These are phyloP conservation scores for Chironomus riparius DNA, from an alignment of 2,888 invertebrate genomes.

Conservation along the genomic window DNA sequence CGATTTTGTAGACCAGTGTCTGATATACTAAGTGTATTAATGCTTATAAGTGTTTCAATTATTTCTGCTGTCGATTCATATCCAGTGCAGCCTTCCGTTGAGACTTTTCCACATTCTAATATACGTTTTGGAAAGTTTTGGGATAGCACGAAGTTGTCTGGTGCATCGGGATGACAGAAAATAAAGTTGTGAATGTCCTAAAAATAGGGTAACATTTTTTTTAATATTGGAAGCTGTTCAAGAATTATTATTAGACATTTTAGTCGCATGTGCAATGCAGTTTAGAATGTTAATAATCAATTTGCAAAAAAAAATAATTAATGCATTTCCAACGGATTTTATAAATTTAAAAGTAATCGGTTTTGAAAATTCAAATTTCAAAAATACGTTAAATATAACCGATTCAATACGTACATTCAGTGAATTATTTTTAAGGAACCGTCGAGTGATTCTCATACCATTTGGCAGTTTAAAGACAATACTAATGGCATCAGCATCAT, in stretches of 20 bases:
- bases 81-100: not conserved
- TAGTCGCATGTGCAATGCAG: too few relatives aligned
- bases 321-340: not conserved
- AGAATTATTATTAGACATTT: not conserved
- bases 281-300: too few relatives aligned
- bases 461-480: slow-evolving; percentile 86
- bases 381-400: too few relatives aligned
- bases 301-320: too few relatives aligned
- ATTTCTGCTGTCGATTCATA: slow-evolving; percentile 29
- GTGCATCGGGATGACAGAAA: slow-evolving; percentile 88
- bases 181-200: slow-evolving; percentile 92
- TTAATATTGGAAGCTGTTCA: slow-evolving; percentile 1
- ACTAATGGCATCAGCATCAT: slow-evolving; percentile 61
- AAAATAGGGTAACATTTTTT: slow-evolving; percentile 36
- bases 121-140: slow-evolving; percentile 90
- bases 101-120: slow-evolving; percentile 43
- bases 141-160: slow-evolving; percentile 88
- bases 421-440: slow-evolving; percentile 73
- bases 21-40: slow-evolving; percentile 49
- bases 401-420: slow-evolving; percentile 54
- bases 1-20: slow-evolving; percentile 79
- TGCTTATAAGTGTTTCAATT: slow-evolving; percentile 35
- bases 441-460: slow-evolving; percentile 77
- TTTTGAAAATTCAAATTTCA: not conserved
- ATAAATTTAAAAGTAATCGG: not conserved